Evolutionary conservation across 2,113 vertebrate genomes (phyloP).

Genomic region (Gorsachius goisagi): DNA sequence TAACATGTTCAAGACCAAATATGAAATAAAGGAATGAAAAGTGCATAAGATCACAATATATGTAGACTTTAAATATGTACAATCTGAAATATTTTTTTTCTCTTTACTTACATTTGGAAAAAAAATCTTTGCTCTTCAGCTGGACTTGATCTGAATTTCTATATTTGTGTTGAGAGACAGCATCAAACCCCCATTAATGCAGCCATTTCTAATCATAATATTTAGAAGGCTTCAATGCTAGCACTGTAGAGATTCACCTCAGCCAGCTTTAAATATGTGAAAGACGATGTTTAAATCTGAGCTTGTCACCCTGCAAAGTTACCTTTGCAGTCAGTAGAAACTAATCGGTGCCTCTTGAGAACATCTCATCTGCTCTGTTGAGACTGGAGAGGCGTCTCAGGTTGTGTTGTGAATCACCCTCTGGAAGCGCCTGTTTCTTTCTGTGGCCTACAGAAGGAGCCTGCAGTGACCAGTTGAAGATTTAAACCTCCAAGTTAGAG

Average conservation of each 20-base stretch:
- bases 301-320: neutral
- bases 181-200: neutral
- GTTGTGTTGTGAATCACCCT: neutral
- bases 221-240: neutral
- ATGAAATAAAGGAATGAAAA: neutral
- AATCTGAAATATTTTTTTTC: neutral
- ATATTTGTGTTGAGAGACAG: neutral
- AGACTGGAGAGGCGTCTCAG: neutral
- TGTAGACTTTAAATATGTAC: neutral
- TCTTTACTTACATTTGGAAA: neutral
- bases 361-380: fast-evolving
- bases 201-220: neutral
- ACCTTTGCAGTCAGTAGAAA: neutral
- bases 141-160: neutral
- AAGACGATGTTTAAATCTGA: neutral
- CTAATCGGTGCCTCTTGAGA: neutral
- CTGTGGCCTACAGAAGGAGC: neutral
- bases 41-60: neutral
- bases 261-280: neutral
- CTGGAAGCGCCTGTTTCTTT: neutral
- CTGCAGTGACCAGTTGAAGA: neutral
- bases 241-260: neutral
- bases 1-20: neutral
- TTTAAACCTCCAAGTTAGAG: neutral
- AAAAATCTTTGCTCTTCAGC: fast-evolving